Evolutionary conservation across 1,140 invertebrate species (phyloP), one percentile per base, ranked within the genome.

Genomic region (Cotesia chilonis): DNA sequence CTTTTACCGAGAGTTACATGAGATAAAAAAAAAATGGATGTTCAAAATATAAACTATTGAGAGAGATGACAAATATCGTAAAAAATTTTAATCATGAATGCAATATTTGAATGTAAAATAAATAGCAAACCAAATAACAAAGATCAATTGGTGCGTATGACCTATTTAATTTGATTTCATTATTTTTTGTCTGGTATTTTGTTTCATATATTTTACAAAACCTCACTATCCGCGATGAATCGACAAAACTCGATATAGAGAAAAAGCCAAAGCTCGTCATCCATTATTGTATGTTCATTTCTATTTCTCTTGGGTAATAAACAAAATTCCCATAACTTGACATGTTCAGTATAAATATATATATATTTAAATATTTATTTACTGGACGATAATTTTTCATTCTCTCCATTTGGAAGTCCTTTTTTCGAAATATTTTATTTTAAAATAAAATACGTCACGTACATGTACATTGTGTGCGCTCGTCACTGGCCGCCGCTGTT

Each of bases 391-490:
- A 65, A 47, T 47, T 47, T 47, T 47, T 65, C 10, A 65, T 65
- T 65, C 28, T 28, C 28, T 28, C 28, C 38, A 65, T 65, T 65
- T 12, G 6, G 7, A 7, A 5, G 36, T 65, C n/a, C 41, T 65
- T 61, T 61, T 61, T 65, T 65, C 3, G 5, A 1, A 3, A 57
- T 57, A 20, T 57, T 57, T 57, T 57, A 57, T 57, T 57, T 20
- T 57, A 14, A 57, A 17, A 14, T 20, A 65, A 65, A 38, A 47
- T 47, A 47, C 64, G 41, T 66, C 64, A 66, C 64, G 20, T 51
- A 66, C 64, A 66, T 41, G 47, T 12, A 10, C 28, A 66, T 66
- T 66, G 64, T 66, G 64, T 66, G 14, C 28, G 38, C 41, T 66
- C 41, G 64, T 66, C 64, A 66, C 4, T 66, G 47, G 7, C 12